Conservation (phyloP, 2,888 invertebrate species). For the Salticus scenicus region DNA sequence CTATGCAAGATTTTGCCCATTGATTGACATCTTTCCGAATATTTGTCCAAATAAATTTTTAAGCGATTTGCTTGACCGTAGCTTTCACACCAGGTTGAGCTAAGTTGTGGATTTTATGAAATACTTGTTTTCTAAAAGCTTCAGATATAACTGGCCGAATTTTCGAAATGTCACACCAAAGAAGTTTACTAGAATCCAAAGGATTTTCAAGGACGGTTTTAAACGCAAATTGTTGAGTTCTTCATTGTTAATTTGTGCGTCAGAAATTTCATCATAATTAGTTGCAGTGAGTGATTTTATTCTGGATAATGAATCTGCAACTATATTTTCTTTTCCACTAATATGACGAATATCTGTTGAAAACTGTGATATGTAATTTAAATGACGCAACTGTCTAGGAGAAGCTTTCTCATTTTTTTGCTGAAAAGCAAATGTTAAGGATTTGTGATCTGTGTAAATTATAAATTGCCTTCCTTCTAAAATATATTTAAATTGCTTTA, state of each 20-base stretch:
- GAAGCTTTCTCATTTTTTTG: not conserved
- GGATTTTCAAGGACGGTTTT: not conserved
- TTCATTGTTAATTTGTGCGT: not conserved
- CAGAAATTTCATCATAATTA: not conserved
- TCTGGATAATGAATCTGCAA: not conserved
- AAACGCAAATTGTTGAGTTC: not conserved
- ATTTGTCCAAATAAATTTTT: not conserved
- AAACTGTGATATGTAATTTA: not conserved
- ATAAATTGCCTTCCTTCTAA: no score
- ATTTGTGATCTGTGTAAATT: no score
- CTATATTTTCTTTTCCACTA: not conserved
- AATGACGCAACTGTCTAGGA: not conserved
- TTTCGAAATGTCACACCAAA: conserved; percentile 29
- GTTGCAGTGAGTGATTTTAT: not conserved
- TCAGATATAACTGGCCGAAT: conserved; percentile 34
- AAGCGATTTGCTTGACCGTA: not conserved
- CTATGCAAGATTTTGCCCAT: not conserved
- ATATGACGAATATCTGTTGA: not conserved
- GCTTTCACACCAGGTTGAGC: conserved; percentile 22
- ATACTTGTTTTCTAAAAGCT: conserved; percentile 7
- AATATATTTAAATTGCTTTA: no score
- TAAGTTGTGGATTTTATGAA: not conserved
- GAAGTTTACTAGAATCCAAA: not conserved
- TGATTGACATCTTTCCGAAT: not conserved
- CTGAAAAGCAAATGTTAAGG: no score